Percentiles rank a stretch among this genome's conserved stretches.
phyloP scores from a whole-genome alignment of 2,113 vertebrate species.

The Ascaphus truei region DNA sequence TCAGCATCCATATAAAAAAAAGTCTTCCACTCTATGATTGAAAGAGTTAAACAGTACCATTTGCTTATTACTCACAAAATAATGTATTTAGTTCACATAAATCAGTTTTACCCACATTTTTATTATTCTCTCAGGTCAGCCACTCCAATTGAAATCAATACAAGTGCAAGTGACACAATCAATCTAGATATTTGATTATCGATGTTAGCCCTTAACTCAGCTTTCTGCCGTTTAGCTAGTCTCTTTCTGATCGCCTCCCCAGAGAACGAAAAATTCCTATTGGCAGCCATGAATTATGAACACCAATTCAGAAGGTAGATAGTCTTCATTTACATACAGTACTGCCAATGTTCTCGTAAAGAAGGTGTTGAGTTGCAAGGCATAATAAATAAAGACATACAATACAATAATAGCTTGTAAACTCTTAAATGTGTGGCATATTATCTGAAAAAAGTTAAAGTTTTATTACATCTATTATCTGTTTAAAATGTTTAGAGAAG shows the following conservation, averaged over 20 bases:
- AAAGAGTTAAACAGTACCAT: constrained; percentile 70
- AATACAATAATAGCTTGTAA: no score
- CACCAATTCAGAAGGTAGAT: constrained; percentile 55
- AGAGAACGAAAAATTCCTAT: constrained; percentile 56
- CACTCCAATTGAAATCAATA: constrained; percentile 78
- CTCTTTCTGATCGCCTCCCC: constrained; percentile 57
- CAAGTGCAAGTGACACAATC: constrained; percentile 74
- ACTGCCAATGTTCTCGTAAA: constrained; percentile 30
- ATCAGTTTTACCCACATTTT: constrained; percentile 73
- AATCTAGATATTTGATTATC: constrained; percentile 82
- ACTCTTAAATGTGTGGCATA: no score
- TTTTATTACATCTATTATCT: no score
- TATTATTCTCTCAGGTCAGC: constrained; percentile 68
- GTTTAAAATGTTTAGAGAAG: no score
- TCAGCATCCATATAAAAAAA: constrained; percentile 62
- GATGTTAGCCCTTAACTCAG: constrained; percentile 55
- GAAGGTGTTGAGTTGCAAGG: no score
- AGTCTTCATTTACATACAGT: constrained; percentile 53
- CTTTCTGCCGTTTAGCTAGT: constrained; percentile 52
- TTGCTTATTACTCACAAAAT: constrained; percentile 68
- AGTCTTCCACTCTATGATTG: constrained; percentile 55
- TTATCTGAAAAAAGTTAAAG: no score
- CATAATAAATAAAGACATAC: no score
- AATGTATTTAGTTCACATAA: constrained; percentile 75
- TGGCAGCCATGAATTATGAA: constrained; percentile 60